Conservation (phyloP, 2,797 vertebrate species). For the Austrolebias charrua region DNA sequence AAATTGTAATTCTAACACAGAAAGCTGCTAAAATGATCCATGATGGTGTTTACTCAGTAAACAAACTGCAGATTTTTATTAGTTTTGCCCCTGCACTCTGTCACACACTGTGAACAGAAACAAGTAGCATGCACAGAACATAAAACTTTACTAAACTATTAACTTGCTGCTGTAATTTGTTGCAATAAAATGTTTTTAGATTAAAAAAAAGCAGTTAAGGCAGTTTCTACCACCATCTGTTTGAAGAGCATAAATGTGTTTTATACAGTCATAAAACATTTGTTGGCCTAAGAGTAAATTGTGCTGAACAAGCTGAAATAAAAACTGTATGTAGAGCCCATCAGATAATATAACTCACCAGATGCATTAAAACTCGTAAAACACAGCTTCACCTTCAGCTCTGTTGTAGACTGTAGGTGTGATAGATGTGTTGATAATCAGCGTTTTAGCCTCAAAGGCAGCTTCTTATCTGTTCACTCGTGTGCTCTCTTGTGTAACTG, state of each 20-base stretch:
- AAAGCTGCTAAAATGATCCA: too few species aligned
- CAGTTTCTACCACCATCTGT: conserved; percentile 5
- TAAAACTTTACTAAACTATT: too few species aligned
- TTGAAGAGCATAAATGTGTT: not conserved
- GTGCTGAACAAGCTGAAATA: not conserved
- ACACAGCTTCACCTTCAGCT: not conserved
- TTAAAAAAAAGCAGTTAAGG: not conserved
- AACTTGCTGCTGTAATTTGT: not conserved
- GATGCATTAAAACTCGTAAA: not conserved
- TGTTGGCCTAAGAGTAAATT: not conserved
- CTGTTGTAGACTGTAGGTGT: not conserved
- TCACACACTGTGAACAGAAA: too few species aligned
- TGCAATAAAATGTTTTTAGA: not conserved
- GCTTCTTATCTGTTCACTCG: not conserved
- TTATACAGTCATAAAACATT: not conserved
- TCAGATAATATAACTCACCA: not conserved
- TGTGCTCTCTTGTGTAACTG: conserved; percentile 18
- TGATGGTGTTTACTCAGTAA: too few species aligned
- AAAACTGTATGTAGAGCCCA: not conserved
- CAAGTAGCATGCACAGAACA: too few species aligned
- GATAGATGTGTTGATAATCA: not conserved
- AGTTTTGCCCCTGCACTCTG: too few species aligned
- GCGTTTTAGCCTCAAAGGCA: too few species aligned
- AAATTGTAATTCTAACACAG: too few species aligned
- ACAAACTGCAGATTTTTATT: too few species aligned